These are phyloP conservation scores for Petrocephalus microphthalmus DNA, from an alignment of 2,113 vertebrate species.

Conservation along the genomic window DNA sequence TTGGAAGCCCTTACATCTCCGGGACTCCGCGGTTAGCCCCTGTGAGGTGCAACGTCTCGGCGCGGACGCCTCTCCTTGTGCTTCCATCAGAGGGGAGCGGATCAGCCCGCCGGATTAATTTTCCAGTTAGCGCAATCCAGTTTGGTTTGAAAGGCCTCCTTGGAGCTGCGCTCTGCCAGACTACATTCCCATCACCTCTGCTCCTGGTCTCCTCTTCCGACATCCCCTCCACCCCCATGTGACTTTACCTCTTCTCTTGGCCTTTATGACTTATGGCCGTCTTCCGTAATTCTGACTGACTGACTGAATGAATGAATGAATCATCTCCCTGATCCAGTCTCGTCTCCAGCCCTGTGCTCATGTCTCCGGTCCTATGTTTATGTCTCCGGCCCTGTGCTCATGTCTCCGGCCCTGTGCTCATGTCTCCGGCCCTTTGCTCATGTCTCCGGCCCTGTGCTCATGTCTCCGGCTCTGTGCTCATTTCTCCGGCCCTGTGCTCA, in stretches of 20 bases:
- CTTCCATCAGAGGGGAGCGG: not conserved
- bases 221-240: not conserved
- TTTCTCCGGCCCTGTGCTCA: not conserved
- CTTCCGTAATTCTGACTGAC: too few relatives aligned
- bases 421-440: not conserved
- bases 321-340: slow-evolving; percentile 16
- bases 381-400: not conserved
- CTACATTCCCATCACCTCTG: not conserved
- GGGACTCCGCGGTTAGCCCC: not conserved
- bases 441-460: not conserved
- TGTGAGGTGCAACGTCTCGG: not conserved
- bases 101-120: not conserved
- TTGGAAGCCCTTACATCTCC: not conserved
- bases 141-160: not conserved
- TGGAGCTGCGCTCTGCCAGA: not conserved
- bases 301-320: too few relatives aligned
- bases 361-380: not conserved
- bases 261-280: too few relatives aligned
- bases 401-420: not conserved
- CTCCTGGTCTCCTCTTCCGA: not conserved
- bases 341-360: not conserved
- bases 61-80: not conserved
- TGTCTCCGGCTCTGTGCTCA: not conserved
- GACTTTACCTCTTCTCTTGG: not conserved
- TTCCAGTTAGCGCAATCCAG: not conserved